Evolutionary conservation across 2,888 invertebrate genomes (phyloP).

Genomic region (Meta bourneti): DNA sequence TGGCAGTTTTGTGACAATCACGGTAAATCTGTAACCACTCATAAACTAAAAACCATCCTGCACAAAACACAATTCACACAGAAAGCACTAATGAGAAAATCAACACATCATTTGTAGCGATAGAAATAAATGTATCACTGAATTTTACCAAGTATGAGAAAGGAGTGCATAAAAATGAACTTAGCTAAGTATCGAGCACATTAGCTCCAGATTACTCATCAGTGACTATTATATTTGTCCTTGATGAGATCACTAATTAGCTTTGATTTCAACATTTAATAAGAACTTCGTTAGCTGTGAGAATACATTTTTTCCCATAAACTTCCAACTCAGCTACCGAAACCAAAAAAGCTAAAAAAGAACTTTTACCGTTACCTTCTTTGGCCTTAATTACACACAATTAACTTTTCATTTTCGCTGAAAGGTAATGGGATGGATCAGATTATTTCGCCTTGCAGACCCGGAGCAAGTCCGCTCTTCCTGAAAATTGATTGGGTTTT

Average conservation of each 20-base stretch:
- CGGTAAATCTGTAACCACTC: too few relatives aligned
- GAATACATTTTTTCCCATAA: neutral
- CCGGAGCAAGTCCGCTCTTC: neutral
- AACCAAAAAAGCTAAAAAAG: neutral
- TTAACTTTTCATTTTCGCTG: conserved; percentile 49
- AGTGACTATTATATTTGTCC: neutral
- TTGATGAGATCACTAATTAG: conserved; percentile 8
- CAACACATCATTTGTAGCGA: too few relatives aligned
- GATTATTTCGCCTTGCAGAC: neutral
- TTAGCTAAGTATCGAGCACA: too few relatives aligned
- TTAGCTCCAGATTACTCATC: neutral
- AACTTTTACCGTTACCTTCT: conserved; percentile 13
- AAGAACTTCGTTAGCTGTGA: neutral
- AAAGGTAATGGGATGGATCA: neutral
- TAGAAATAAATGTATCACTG: too few relatives aligned
- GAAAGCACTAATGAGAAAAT: too few relatives aligned
- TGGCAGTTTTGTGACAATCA: too few relatives aligned
- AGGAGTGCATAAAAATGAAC: too few relatives aligned
- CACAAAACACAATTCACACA: too few relatives aligned
- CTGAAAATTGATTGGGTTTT: conserved; percentile 23
- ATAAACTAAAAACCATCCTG: too few relatives aligned
- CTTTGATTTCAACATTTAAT: conserved; percentile 9
- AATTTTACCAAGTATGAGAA: too few relatives aligned
- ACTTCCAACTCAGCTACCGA: neutral
- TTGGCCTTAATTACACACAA: conserved; percentile 46